phyloP scores from a whole-genome alignment of 1,140 invertebrate species.

The Lucilia cuprina region DNA sequence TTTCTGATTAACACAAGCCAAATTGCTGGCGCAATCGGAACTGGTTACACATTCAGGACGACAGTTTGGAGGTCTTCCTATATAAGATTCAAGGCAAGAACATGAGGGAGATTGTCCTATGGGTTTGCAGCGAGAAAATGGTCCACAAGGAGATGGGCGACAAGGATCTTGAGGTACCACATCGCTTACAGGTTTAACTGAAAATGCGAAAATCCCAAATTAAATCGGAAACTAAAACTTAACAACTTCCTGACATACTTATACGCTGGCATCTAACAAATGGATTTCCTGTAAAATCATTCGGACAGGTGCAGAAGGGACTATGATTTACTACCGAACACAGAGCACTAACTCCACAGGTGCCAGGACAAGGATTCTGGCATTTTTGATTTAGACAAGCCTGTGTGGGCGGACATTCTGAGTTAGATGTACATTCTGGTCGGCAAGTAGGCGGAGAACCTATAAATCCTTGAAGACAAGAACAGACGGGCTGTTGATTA shows the following conservation, averaged over 20 bases:
- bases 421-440: slow-evolving; percentile 76
- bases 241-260: slow-evolving; percentile 47
- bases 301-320: slow-evolving; percentile 80
- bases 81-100: slow-evolving; percentile 74
- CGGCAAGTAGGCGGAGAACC: slow-evolving; percentile 75
- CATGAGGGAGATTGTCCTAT: slow-evolving; percentile 73
- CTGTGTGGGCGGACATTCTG: slow-evolving; percentile 71
- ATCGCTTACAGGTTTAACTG: slow-evolving; percentile 63
- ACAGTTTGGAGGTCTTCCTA: slow-evolving; percentile 81
- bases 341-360: slow-evolving; percentile 76
- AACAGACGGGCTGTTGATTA: slow-evolving; percentile 72
- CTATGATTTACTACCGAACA: slow-evolving; percentile 84
- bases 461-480: slow-evolving; percentile 71
- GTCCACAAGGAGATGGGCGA: slow-evolving; percentile 76
- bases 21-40: slow-evolving; percentile 77
- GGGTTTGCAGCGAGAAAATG: slow-evolving; percentile 73
- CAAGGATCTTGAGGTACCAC: slow-evolving; percentile 67
- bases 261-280: slow-evolving; percentile 71
- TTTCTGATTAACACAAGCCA: slow-evolving; percentile 79
- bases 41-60: slow-evolving; percentile 80
- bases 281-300: slow-evolving; percentile 79
- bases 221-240: not conserved
- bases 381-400: slow-evolving; percentile 77
- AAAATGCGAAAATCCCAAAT: too few species aligned
- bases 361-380: slow-evolving; percentile 78